Conservation (phyloP, 2,113 vertebrate species). For the Myotis davidii region DNA sequence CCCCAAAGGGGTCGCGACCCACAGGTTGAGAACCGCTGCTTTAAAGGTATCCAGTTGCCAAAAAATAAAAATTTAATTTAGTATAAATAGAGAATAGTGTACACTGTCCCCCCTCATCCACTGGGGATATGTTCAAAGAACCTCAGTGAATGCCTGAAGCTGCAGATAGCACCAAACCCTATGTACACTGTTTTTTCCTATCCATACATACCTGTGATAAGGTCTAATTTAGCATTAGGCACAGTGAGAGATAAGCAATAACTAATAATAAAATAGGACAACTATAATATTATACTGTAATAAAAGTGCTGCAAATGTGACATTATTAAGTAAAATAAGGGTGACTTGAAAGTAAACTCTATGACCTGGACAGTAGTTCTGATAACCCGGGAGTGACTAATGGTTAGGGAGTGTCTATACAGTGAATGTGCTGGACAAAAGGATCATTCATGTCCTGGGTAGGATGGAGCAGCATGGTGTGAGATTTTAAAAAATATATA, state of each 20-base stretch:
- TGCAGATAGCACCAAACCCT: too few relatives aligned
- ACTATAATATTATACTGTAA: background rate
- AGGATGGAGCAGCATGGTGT: background rate
- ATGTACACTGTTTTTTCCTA: background rate
- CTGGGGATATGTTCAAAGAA: background rate
- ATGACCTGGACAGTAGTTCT: background rate
- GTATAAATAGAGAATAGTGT: background rate
- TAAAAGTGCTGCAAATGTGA: background rate
- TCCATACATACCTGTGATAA: background rate
- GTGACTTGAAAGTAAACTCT: background rate
- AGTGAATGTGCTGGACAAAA: background rate
- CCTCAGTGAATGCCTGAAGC: background rate
- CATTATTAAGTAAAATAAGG: background rate
- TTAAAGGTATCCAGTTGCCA: background rate
- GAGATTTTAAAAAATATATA: background rate
- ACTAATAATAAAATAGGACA: background rate
- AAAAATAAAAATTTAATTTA: slow-evolving; percentile 15
- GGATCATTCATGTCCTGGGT: background rate
- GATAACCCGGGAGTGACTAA: background rate
- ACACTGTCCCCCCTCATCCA: background rate
- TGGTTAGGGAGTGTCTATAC: background rate
- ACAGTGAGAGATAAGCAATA: background rate
- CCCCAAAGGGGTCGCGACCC: too few relatives aligned
- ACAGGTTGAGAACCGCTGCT: background rate
- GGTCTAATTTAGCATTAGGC: background rate